Evolutionary conservation across 2,888 invertebrate species (phyloP).

Genomic region (Agriopis marginaria): DNA sequence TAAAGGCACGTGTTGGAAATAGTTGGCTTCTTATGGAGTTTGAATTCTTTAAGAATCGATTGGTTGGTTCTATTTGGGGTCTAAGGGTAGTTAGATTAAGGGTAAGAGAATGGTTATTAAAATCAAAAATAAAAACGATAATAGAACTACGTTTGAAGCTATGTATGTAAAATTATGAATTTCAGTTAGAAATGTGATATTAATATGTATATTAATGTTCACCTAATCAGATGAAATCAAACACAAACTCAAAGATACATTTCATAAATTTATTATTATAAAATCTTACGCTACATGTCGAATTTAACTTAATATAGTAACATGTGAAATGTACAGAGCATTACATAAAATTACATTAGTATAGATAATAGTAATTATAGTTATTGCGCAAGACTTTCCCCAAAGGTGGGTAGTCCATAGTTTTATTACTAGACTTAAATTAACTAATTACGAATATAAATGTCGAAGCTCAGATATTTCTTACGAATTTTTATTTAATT

Average conservation of each 20-base stretch:
- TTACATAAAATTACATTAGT: slow-evolving; percentile 62
- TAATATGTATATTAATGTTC: background rate
- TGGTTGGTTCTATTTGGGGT: too few relatives aligned
- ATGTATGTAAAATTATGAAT: too few relatives aligned
- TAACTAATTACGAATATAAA: slow-evolving; percentile 78
- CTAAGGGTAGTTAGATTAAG: too few relatives aligned
- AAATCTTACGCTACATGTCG: slow-evolving; percentile 84
- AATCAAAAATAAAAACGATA: too few relatives aligned
- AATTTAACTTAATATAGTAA: slow-evolving; percentile 83
- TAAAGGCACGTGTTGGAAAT: too few relatives aligned
- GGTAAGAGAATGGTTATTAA: too few relatives aligned
- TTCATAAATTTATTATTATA: slow-evolving; percentile 86
- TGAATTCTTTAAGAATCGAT: too few relatives aligned
- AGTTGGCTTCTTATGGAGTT: too few relatives aligned
- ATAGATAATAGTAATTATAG: slow-evolving; percentile 83
- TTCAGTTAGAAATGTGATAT: background rate
- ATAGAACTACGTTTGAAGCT: too few relatives aligned
- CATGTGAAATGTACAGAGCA: slow-evolving; percentile 85
- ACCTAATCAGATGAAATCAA: slow-evolving; percentile 57
- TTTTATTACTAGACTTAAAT: slow-evolving; percentile 69
- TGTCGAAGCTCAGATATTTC: slow-evolving; percentile 85
- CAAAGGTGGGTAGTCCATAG: slow-evolving; percentile 66
- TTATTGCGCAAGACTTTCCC: slow-evolving; percentile 83
- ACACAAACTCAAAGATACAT: slow-evolving; percentile 74
- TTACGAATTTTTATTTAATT: slow-evolving; percentile 62